Evolutionary conservation across 2,113 vertebrate genomes (phyloP), one percentile per base, ranked within the genome.

Genomic region (Setophaga petechia): DNA sequence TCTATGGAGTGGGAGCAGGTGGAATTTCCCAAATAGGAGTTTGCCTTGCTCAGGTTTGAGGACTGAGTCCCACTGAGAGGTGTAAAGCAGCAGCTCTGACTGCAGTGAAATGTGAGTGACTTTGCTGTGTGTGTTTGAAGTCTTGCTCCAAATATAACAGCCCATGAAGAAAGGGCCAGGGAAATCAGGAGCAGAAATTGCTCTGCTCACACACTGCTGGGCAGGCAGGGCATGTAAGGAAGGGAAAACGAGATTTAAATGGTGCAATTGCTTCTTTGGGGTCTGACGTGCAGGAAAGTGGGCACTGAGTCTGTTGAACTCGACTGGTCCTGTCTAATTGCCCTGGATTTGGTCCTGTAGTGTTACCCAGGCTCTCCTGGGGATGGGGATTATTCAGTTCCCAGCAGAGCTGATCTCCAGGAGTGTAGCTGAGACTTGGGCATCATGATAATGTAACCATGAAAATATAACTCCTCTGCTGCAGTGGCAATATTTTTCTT

Each of bases 261-360:
- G 25, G 12, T 25, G 15, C 12, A 73, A 63, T 10, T 20, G 11
- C 6, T 84, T n/a, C 3, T 68, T 74, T 74, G 23, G 19, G 54
- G 31, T 44, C 21, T 75, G 43, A 33, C 39, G 10, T 14, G 47
- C 14, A 78, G 52, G 25, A 16, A 66, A n/a, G 20, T 7, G 13
- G 21, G 2, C 10, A 21, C 2, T 37, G 80, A 73, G 33, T 13
- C 33, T 58, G 2, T 9, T 49, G 24, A 73, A 9, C 39, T 68
- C 12, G 9, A 5, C 5, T 46, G 39, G 24, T 1, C 11, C 23
- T 52, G 10, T 55, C 44, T n/a, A 25, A 4, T 5, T 6, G 2
- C 6, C 11, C 30, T 69, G 77, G 30, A 14, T 65, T 89, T 69
- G 11, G 9, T 31, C 18, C 25, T 8, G 6, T 8, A 24, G 16